Conservation (phyloP, 2,888 invertebrate species). For the Boloria selene region DNA sequence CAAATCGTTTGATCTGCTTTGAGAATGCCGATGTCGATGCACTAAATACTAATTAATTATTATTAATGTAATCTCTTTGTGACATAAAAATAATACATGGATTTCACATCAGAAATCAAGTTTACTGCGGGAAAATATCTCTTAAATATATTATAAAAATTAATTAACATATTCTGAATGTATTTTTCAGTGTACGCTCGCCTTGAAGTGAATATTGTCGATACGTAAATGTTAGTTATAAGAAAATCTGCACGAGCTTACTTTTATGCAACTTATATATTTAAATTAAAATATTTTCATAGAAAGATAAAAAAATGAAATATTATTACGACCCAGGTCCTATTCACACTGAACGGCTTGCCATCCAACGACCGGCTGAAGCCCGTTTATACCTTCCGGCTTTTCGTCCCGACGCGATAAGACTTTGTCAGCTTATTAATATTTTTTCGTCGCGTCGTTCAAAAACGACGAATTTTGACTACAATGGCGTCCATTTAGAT, state of each 20-base stretch:
- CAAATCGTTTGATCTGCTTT: too few relatives aligned
- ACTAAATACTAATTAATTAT: too few relatives aligned
- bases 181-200: too few relatives aligned
- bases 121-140: too few relatives aligned
- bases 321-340: constrained; percentile 11
- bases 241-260: background rate
- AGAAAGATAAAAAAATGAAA: constrained; percentile 14
- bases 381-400: constrained; percentile 35
- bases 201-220: too few relatives aligned
- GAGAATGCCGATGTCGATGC: too few relatives aligned
- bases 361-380: constrained; percentile 20
- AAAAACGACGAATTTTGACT: constrained; percentile 34
- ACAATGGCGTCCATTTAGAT: constrained; percentile 37
- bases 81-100: too few relatives aligned
- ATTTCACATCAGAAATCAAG: too few relatives aligned
- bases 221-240: background rate
- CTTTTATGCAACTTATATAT: too few relatives aligned
- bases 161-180: too few relatives aligned
- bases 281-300: background rate
- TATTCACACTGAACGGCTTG: constrained; percentile 27
- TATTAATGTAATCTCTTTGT: too few relatives aligned
- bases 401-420: constrained; percentile 36
- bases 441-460: constrained; percentile 27
- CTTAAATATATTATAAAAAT: too few relatives aligned
- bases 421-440: constrained; percentile 35